These are phyloP conservation scores for Caenorhabditis sp. DNA, from an alignment of 2,888 invertebrate species.

Conservation along the genomic window DNA sequence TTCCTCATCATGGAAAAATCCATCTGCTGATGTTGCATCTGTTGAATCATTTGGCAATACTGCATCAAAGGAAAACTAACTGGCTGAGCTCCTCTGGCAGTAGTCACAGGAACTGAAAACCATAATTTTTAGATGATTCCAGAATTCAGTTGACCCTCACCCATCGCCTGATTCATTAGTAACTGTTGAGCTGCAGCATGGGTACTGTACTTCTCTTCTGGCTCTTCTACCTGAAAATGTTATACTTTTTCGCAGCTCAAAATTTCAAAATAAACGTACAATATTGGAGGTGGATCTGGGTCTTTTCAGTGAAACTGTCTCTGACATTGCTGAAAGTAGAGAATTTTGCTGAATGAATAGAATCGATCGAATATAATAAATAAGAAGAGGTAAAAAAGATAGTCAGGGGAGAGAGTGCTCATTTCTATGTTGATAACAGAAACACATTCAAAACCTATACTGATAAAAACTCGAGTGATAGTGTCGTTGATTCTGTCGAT, in stretches of 20 bases:
- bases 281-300: constrained; percentile 25
- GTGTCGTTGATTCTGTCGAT: constrained; percentile 11
- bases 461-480: constrained; percentile 34
- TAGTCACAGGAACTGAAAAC: constrained; percentile 14
- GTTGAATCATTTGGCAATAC: constrained; percentile 49
- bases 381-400: constrained; percentile 47
- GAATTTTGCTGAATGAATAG: background rate
- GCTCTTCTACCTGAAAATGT: constrained; percentile 51
- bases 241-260: background rate
- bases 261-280: constrained; percentile 11
- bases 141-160: background rate
- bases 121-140: no score
- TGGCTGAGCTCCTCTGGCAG: constrained; percentile 24
- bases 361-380: constrained; percentile 25
- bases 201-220: constrained; percentile 43
- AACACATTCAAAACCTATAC: background rate
- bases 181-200: constrained; percentile 14
- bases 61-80: constrained; percentile 43
- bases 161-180: constrained; percentile 23
- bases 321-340: constrained; percentile 28
- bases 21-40: constrained; percentile 51
- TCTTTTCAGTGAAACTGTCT: constrained; percentile 43
- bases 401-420: constrained; percentile 54
- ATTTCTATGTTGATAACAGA: constrained; percentile 41
- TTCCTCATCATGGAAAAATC: constrained; percentile 27